phyloP scores from a whole-genome alignment of 1,140 invertebrate genomes.

The Galendromus occidentalis region DNA sequence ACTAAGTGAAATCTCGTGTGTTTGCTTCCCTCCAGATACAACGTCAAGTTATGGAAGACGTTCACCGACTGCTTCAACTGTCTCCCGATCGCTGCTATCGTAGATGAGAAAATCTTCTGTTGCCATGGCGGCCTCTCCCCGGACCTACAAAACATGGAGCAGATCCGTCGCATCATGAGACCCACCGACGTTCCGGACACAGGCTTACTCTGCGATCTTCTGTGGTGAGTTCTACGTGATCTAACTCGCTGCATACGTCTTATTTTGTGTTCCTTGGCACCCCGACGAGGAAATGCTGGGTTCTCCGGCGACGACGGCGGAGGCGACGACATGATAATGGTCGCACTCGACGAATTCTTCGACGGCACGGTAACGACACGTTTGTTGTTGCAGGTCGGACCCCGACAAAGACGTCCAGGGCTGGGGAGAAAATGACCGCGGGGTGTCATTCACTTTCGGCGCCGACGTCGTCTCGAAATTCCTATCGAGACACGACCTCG shows the following conservation, averaged over 20 bases:
- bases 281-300: no score
- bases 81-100: constrained; percentile 36
- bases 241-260: constrained; percentile 29
- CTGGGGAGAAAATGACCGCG: constrained; percentile 89
- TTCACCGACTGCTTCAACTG: constrained; percentile 44
- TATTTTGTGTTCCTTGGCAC: no score
- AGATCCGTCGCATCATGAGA: constrained; percentile 42
- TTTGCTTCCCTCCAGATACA: constrained; percentile 26
- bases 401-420: constrained; percentile 48
- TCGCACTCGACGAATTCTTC: no score
- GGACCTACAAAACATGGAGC: constrained; percentile 73
- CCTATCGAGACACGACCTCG: constrained; percentile 78
- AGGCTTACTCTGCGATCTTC: constrained; percentile 68
- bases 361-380: no score
- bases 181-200: constrained; percentile 43
- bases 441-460: constrained; percentile 87
- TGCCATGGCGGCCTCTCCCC: constrained; percentile 49
- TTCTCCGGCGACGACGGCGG: no score
- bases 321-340: no score
- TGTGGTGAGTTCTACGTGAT: constrained; percentile 93
- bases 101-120: constrained; percentile 37
- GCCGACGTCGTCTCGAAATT: constrained; percentile 85
- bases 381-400: constrained; percentile 25
- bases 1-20: no score
- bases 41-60: constrained; percentile 42